Base-by-base conservation (phyloP, 2,888 invertebrate species). In the Dasypolia templi region DNA sequence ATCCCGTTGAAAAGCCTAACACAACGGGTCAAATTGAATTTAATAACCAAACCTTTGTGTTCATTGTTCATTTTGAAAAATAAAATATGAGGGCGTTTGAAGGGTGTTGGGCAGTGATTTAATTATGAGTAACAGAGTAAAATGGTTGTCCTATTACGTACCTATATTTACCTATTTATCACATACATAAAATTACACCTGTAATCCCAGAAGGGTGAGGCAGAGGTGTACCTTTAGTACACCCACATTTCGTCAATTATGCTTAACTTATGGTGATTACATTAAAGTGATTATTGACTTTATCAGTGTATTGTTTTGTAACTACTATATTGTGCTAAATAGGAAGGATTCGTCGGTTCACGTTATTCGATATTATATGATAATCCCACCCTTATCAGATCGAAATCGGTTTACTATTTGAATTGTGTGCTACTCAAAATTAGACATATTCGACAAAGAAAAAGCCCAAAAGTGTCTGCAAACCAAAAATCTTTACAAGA, bases 1-100 rank as follows among this genome's bases (percentile, higher is more conserved):
- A 67, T 42, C 69, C 63, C 32, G 14, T 56, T 66, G 58, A 69
- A 76, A 35, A 62, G 42, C 29, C 77, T 51, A 65, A 69, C 65
- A 63, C 29, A 67, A 56, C 9, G 56, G 72, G 64, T 75, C 65
- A 75, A 79, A 83, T 82, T 79, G 70, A 78, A 82, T 84, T 79
- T 79, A 74, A 79, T 71, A 77, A 69, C 64, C 56, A 17, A 56
- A 63, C 79, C 73, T 82, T 79, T 81, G 76, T 80, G 79, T 72
- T 35, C 55, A 59, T 70, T 74, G 80, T 74, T 53, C 49, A 66
- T 84, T 62, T 75, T 61, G 56, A 62, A 79, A 81, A 75, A 29
- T 71, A 83, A 72, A 72, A 67, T 63, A 49, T 5, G n/a, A 73
- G 59, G 51, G 35, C 35, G 58, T 59, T 55, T 19, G 35, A 56